A percentile compares a stretch with the other conserved stretches of the same genome.
These are phyloP conservation scores for Pituophis catenifer DNA, from an alignment of 2,113 vertebrate species.

Conservation along the genomic window DNA sequence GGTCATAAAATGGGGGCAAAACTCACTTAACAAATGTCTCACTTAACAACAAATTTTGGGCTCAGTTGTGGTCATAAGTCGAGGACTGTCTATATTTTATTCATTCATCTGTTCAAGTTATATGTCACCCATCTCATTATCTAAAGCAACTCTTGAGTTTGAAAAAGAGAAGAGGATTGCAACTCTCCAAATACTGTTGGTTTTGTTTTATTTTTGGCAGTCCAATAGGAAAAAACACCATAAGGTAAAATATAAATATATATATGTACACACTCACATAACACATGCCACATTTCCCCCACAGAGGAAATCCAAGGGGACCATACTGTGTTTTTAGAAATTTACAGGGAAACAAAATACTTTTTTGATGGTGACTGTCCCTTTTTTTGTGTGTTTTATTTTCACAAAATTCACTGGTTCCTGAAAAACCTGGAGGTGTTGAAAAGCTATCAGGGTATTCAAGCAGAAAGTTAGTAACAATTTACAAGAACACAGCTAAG, in stretches of 20 bases:
- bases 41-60: no score
- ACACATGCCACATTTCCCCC: not conserved
- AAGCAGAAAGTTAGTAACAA: not conserved
- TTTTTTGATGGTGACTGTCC: not conserved
- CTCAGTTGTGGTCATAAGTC: no score
- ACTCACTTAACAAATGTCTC: no score
- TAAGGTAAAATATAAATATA: not conserved
- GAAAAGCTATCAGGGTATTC: not conserved
- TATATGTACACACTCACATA: not conserved
- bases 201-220: not conserved
- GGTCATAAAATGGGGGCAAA: no score
- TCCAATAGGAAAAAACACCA: not conserved
- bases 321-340: accelerated
- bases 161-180: not conserved
- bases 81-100: no score
- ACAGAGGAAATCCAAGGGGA: not conserved
- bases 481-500: not conserved
- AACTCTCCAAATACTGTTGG: not conserved
- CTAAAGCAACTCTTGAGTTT: not conserved
- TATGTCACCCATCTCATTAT: no score
- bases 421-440: not conserved
- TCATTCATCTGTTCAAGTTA: no score
- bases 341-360: not conserved
- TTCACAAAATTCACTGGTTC: not conserved
- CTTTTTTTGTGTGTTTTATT: not conserved